Conservation (phyloP, 1,140 invertebrate species). For the Pissodes strobi region DNA sequence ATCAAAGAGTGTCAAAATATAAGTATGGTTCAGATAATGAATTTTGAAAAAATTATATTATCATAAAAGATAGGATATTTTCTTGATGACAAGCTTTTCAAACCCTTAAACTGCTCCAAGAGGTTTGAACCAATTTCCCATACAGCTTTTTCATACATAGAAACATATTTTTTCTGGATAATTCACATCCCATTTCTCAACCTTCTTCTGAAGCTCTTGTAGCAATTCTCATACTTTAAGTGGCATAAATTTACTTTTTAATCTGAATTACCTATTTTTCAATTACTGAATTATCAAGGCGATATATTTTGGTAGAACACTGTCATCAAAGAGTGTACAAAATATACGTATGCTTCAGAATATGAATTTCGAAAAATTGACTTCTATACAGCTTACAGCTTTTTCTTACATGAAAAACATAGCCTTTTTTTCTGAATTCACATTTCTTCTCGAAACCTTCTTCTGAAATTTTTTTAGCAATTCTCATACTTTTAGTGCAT, state of each 20-base stretch:
- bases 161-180: background rate
- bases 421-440: too few species aligned
- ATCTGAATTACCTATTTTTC: constrained; percentile 14
- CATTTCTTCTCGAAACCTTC: too few species aligned
- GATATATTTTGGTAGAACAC: constrained; percentile 20
- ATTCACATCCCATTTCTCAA: background rate
- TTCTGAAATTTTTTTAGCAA: too few species aligned
- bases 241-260: constrained; percentile 2
- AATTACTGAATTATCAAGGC: constrained; percentile 15
- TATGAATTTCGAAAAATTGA: constrained; percentile 31
- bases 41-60: too few species aligned
- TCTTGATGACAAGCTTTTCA: too few species aligned
- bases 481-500: too few species aligned
- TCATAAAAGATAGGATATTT: constrained; percentile 18
- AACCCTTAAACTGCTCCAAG: too few species aligned
- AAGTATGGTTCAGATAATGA: too few species aligned
- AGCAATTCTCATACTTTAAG: background rate
- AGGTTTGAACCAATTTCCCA: background rate
- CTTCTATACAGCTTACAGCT: too few species aligned
- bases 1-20: too few species aligned
- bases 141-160: background rate
- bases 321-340: constrained; percentile 32
- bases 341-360: constrained; percentile 26
- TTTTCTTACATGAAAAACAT: too few species aligned
- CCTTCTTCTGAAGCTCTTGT: background rate